A percentile compares a stretch with the other conserved stretches of the same genome.
Conservation (phyloP, 1,140 invertebrate genomes). For the Phocides pigmalion region DNA sequence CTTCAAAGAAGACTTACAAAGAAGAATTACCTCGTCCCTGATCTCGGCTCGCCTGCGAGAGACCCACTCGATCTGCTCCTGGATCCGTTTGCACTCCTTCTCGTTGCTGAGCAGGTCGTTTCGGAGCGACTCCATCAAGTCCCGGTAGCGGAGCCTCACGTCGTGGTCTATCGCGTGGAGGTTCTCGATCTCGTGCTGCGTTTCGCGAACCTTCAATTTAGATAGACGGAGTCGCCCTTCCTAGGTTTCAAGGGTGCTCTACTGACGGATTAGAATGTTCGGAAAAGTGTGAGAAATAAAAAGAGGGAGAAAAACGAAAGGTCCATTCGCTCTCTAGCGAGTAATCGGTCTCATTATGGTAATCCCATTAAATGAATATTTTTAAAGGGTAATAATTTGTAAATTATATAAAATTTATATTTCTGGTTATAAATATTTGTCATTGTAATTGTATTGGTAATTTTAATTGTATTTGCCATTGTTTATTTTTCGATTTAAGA, state of each 20-base stretch:
- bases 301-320: too few species aligned
- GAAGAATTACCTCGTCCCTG: slow-evolving; percentile 56
- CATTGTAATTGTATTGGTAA: too few species aligned
- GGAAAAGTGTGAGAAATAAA: too few species aligned
- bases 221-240: slow-evolving; percentile 53
- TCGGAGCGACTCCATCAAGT: slow-evolving; percentile 65
- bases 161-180: slow-evolving; percentile 67
- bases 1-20: neutral
- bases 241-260: neutral
- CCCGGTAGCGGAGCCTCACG: slow-evolving; percentile 55
- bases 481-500: too few species aligned
- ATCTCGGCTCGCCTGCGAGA: slow-evolving; percentile 63
- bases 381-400: too few species aligned
- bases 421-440: too few species aligned
- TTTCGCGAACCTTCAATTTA: slow-evolving; percentile 69
- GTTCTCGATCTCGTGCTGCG: slow-evolving; percentile 70
- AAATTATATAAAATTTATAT: too few species aligned
- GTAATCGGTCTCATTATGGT: too few species aligned
- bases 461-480: too few species aligned
- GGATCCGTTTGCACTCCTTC: slow-evolving; percentile 68
- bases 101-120: slow-evolving; percentile 62
- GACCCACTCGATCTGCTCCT: slow-evolving; percentile 76
- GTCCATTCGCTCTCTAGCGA: too few species aligned
- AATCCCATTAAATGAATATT: too few species aligned
- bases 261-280: too few species aligned